Evolutionary conservation across 2,113 vertebrate genomes (phyloP), one percentile per base, ranked within the genome.

Genomic region (Cichladusa arquata): DNA sequence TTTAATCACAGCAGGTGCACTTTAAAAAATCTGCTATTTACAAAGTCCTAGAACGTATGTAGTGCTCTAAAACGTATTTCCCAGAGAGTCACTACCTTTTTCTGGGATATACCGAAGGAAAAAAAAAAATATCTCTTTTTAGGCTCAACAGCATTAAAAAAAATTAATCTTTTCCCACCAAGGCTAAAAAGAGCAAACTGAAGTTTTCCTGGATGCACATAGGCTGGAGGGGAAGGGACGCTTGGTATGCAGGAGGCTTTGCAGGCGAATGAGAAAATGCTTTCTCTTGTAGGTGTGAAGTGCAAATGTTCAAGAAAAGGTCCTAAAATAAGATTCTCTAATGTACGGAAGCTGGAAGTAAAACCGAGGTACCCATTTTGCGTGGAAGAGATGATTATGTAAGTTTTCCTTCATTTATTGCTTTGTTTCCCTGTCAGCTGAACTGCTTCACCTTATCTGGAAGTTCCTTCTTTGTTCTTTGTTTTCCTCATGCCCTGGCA

Each of bases 321-420:
- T 53, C 99, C 99, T 58, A 99, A 99, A 98, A 99, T 99, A 95
- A 97, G 99, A 77, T 99, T 99, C 96, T 99, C 99, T 97, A 99
- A 99, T 7, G 99, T 99, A 11, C 98, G 99, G 97, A 99, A 99
- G 97, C 98, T 99, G 98, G 99, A 99, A 98, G 98, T 99, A 93
- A 99, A 99, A 98, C 99, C 99, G 45, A 99, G 99, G 97, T 98
- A 99, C 97, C 99, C 99, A 0, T 99, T 98, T 96, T 99, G 99
- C 85, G 99, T 99, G 90, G 99, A 99, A 97, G 99, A 99, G 97
- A 99, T 99, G 99, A 99, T 99, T 94, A 99, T 99, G 99, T 99
- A 98, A 99, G 99, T 98, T 48, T 23, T 58, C 64, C 44, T 78
- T 86, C 53, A 5, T 92, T 90, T 57, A 11, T n/a, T 50, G 34